Evolutionary conservation across 2,888 invertebrate species (phyloP), one percentile per base, ranked within the genome.

Genomic region (Hymenopus coronatus): DNA sequence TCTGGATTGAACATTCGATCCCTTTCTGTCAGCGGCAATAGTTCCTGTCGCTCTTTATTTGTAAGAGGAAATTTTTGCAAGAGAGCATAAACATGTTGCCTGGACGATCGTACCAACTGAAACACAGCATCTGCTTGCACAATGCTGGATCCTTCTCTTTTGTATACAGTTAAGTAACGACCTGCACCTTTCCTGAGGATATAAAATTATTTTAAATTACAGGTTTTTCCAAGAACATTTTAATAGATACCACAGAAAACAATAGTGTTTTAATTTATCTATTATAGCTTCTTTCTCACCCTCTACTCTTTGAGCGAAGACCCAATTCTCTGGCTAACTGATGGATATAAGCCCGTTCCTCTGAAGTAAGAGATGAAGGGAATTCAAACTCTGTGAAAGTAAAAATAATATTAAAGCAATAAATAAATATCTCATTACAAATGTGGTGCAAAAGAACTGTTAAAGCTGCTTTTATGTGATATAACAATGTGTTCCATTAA

Each of bases 261-360:
- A 82, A 20, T 6, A 25, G 54, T 70, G 2, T 20, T 70, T 70
- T 85, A 83, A 89, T 83, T 33, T 27, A 87, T 46, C 82, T 85
- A 89, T 70, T n/a, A 25, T 27, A n/a, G 27, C 15, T n/a, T 28
- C 46, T 30, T 27, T 84, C 14, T 94, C 95, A 97, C 94, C 98
- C 98, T 93, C 96, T 95, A 91, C 97, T 98, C 93, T 96, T 97
- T 3, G 97, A 97, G 92, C 96, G 96, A 54, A 98, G 93, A 9
- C 97, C 97, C 90, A 96, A 93, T 90, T 95, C 94, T 85, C 94
- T 94, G 83, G 96, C 96, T 46, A 96, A 94, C 90, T 95, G 94
- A 92, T 98, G 98, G 90, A 98, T 95, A 92, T 97, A 97, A 20
- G 96, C 97, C 91, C 98, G 94, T 93, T 98, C 97, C 91, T 95